Evolutionary conservation across 2,113 vertebrate species (phyloP), one percentile per base, ranked within the genome.

Genomic region (Coreoperca whiteheadi): DNA sequence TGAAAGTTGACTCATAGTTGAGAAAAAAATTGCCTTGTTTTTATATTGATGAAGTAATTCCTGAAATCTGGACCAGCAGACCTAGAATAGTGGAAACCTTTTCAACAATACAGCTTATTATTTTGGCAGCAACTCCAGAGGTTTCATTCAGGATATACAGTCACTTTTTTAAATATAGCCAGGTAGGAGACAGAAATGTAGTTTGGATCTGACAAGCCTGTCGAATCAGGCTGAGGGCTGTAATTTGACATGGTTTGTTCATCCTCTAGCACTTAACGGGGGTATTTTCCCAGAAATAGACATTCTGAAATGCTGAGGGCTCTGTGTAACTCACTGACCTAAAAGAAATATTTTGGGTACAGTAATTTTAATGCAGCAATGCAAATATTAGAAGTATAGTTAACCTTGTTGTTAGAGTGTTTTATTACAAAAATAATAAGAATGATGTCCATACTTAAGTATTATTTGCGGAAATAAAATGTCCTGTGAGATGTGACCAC

Each of bases 201-300:
- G 50, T 89, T 70, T 89, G 73, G 74, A 89, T 92, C 75, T 88
- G 85, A 88, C 83, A 87, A 71, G 89, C 92, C 87, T 92, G 90
- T 92, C 88, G 79, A 94, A 94, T 93, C 84, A 88, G 88, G 82
- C 79, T 88, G 90, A 94, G 87, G 76, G 85, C 87, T 94, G 34
- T 92, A 89, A 94, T 95, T 91, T 94, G 87, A 90, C 87, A 92
- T 87, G 90, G 92, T 89, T 87, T 88, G 78, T 88, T 92, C 84
- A 89, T 93, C 86, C 61, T 82, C 81, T 73, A 61, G 43, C 81
- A 73, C 86, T 60, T 82, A 73, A 87, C 88, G 65, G 39, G 75
- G 69, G 41, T 75, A 12, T 65, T 84, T 81, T 63, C 56, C 82
- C 77, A 89, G 81, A 90, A 91, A 91, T 86, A 89, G 72, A 87